Evolutionary conservation across 1,140 invertebrate genomes (phyloP), one percentile per base, ranked within the genome.

Genomic region (Euwallacea fornicatus): DNA sequence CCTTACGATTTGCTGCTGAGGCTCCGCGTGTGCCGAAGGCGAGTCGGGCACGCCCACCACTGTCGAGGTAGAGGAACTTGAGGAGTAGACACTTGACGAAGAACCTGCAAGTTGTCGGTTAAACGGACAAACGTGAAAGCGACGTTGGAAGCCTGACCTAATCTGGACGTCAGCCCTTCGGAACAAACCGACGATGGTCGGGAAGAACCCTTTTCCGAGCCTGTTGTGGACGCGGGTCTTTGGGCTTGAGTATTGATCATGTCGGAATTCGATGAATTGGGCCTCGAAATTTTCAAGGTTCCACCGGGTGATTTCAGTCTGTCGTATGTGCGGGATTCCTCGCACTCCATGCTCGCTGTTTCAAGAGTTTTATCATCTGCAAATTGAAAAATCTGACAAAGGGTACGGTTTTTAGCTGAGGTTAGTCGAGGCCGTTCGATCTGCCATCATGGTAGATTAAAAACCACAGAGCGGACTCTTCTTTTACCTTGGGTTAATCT

Each of bases 61-160:
- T 75, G 82, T 83, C 0, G 78, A 77, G 76, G 47, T 75, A 11
- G 55, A 82, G 71, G 74, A 83, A 78, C 42, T 79, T 63, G 76
- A 84, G 79, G 58, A 81, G 67, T 54, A 77, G 42, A 70, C 77
- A 64, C 77, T 81, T 69, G 78, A 77, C 16, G 78, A 78, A 2
- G 77, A 80, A 56, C 80, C 21, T 33, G 21, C 4, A 33, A 33
- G 4, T 33, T 33, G 21, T 33, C 9, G 55, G 10, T 15, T 10
- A 58, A n/a, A 58, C 3, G 3, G 7, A 58, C 2, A 2, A 21
- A 58, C 4, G 1, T 33, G 21, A 4, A 4, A 33, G 21, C 21
- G 21, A 2, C 21, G 50, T 21, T 8, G 8, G 42, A 64, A n/a
- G 2, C 15, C 15, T n/a, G 56, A 64, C 73, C 70, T 44, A 71